Base-by-base conservation (phyloP, 2,888 invertebrate genomes). In the Drosophila borealis region DNA sequence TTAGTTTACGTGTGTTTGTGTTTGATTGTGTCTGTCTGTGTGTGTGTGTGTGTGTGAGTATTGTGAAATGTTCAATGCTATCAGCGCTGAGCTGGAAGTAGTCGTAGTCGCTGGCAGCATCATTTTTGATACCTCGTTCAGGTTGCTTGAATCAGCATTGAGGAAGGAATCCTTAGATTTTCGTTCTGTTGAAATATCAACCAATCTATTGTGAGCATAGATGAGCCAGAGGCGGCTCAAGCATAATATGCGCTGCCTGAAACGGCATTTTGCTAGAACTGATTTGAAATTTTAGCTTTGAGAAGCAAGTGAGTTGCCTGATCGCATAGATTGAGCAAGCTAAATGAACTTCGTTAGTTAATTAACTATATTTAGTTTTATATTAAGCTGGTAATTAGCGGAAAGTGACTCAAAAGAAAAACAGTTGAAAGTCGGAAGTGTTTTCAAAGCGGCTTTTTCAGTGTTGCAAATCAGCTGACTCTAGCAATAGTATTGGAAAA, bases 1-100 rank as follows among this genome's bases (percentile, higher is more conserved):
- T 63, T 56, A 53, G 14, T 39, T 25, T n/a, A 49, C 9, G 9
- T 39, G 14, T 49, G n/a, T 49, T 9, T 42, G 25, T 29, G n/a
- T 13, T 29, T 51, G 10, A n/a, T 14, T 46, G 42, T 10, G 8
- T 21, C 11, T 13, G 39, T 46, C 4, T 34, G 25, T 51, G 21
- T 10, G 8, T 21, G n/a, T 50, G 19, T 50, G 19, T 44, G 49
- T 21, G 33, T 14, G 13, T 54, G n/a, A 34, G 14, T 37, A 19
- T 36, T 44, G 48, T 21, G 1, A 49, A 60, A 39, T 37, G 13
- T 34, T 41, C 33, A 48, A 46, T 14, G 14, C 14, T 13, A 34
- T 25, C 11, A 2, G 51, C 33, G 39, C n/a, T 14, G 13, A 55
- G 36, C 36, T 45, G 11, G 5, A 39, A 14, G 3, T 29, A 8